These are phyloP conservation scores for Linyphia triangularis DNA, from an alignment of 2,888 invertebrate species.

Conservation along the genomic window DNA sequence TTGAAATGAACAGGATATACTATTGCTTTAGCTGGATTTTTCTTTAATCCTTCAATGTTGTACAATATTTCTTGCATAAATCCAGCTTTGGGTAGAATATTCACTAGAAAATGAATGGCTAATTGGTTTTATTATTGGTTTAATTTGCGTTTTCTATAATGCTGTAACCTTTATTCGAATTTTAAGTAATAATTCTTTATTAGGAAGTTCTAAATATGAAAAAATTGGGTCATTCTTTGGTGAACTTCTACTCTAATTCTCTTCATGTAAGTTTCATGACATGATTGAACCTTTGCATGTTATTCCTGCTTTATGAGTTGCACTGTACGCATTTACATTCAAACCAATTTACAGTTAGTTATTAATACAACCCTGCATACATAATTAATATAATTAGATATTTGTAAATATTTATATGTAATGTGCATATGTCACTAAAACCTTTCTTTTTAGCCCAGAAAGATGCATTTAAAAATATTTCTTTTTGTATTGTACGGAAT, in stretches of 20 bases:
- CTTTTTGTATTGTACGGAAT: too few species aligned
- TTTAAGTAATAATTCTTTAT: conserved; percentile 13
- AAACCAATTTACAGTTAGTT: background rate
- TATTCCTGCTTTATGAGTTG: background rate
- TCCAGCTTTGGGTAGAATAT: too few species aligned
- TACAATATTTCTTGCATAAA: too few species aligned
- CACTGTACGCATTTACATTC: too few species aligned
- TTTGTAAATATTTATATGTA: background rate
- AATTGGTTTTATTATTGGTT: too few species aligned
- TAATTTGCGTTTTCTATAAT: background rate
- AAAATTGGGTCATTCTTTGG: conserved; percentile 29
- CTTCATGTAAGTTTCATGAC: conserved; percentile 28
- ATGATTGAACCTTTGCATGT: background rate
- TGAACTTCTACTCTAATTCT: conserved; percentile 26
- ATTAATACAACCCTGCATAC: background rate
- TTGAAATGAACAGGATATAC: too few species aligned
- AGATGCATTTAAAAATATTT: too few species aligned
- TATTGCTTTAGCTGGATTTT: too few species aligned
- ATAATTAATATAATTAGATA: background rate
- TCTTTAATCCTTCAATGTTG: too few species aligned
- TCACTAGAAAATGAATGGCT: too few species aligned
- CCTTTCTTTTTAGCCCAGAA: too few species aligned
- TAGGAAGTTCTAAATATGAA: conserved; percentile 28
- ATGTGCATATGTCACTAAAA: too few species aligned
- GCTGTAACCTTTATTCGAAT: background rate